phyloP scores from a whole-genome alignment of 1,140 invertebrate species.

The Drosophila arawakana region DNA sequence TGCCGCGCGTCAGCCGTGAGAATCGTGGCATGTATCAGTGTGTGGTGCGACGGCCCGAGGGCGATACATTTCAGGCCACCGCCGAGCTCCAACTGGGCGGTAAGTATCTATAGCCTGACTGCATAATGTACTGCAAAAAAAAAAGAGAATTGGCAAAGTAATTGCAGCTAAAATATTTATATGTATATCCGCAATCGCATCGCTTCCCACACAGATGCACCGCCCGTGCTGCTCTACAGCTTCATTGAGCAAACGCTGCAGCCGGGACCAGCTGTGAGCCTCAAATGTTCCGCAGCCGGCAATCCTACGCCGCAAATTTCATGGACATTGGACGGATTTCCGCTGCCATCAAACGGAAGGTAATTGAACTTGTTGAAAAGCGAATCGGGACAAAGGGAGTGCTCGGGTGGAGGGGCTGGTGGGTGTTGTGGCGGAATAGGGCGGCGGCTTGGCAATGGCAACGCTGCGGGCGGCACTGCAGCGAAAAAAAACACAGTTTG shows the following conservation, averaged over 20 bases:
- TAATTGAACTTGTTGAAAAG: constrained; percentile 85
- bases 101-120: constrained; percentile 82
- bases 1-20: constrained; percentile 89
- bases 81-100: constrained; percentile 92
- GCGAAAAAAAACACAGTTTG: constrained; percentile 15
- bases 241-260: constrained; percentile 94
- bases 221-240: constrained; percentile 91
- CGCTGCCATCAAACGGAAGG: constrained; percentile 90
- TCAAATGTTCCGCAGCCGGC: constrained; percentile 94
- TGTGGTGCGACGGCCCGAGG: constrained; percentile 89
- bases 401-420: background rate
- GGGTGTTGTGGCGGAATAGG: background rate
- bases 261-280: constrained; percentile 92
- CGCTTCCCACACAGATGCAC: constrained; percentile 88
- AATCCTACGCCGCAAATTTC: constrained; percentile 93
- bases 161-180: constrained; percentile 73
- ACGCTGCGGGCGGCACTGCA: constrained; percentile 60
- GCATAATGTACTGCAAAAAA: background rate
- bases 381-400: constrained; percentile 12
- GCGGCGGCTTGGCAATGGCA: constrained; percentile 60
- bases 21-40: constrained; percentile 95
- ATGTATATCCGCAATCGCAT: constrained; percentile 57
- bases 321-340: constrained; percentile 93
- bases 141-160: constrained; percentile 31
- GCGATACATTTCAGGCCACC: constrained; percentile 91